Base-by-base conservation (phyloP, 2,797 vertebrate genomes). In the Chelidonichthys spinosus region DNA sequence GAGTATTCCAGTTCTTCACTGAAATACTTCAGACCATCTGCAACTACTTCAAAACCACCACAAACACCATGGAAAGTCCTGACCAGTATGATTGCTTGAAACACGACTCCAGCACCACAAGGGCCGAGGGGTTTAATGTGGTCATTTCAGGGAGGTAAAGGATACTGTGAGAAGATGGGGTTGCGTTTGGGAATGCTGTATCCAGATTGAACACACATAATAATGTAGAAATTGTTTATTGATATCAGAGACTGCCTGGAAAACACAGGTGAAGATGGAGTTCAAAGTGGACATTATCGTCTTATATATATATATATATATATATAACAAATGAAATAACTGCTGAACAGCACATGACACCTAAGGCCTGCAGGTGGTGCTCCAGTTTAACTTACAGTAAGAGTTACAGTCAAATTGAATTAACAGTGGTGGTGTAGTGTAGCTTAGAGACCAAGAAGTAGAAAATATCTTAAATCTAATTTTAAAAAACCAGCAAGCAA, bases 11-110 rank as follows among this genome's bases (percentile, higher is more conserved):
- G 49, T 33, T 68, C 55, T 50, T 71, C 54, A 59, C 39, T 44
- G 55, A 37, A n/a, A 63, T 63, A 69, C 70, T 78, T 78, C 50
- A 75, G 71, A 47, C 63, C 74, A 84, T 78, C 72, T 81, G 78
- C 61, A 72, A 78, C 66, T 81, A 71, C 71, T 81, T 84, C 47
- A 81, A 68, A 67, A 61, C 62, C 13, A 7, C 52, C 47, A 63
- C 74, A 74, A 74, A 74, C 49, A 75, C 49, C 79, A 61, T 77
- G 40, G 15, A 71, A 56, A 49, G 58, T 54, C 52, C 55, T 32
- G 58, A 72, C 53, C 63, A 74, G 44, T 44, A 62, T 3, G 60
- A 40, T 68, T 74, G 36, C 2, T n/a, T 59, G 63, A 72, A 81
- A 63, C 42, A 74, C 43, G 53, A 74, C 56, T 79, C 62, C 11